These are phyloP conservation scores for Heliconius aoede DNA, from an alignment of 2,888 invertebrate species.

Conservation along the genomic window DNA sequence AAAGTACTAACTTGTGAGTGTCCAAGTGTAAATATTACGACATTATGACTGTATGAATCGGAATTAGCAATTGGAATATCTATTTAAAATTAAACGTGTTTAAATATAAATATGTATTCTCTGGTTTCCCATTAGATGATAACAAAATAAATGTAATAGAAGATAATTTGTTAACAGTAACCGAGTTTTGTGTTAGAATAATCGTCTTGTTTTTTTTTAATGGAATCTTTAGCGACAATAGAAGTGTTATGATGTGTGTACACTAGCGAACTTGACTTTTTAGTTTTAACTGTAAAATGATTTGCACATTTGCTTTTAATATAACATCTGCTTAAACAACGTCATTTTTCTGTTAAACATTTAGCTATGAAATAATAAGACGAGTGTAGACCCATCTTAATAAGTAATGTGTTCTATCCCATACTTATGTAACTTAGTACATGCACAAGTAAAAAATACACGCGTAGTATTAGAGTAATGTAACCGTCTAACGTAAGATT, in stretches of 20 bases:
- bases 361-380: constrained; percentile 3
- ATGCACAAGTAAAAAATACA: constrained; percentile 50
- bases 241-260: constrained; percentile 22
- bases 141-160: constrained; percentile 32
- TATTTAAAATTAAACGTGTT: constrained; percentile 12
- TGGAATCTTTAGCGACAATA: constrained; percentile 23
- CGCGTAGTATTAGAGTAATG: constrained; percentile 53
- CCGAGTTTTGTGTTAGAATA: constrained; percentile 23
- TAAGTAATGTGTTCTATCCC: constrained; percentile 40
- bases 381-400: constrained; percentile 40
- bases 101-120: constrained; percentile 14
- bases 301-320: neutral
- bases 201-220: constrained; percentile 21
- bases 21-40: constrained; percentile 17
- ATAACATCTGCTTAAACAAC: neutral
- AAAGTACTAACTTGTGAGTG: neutral
- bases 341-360: constrained; percentile 16
- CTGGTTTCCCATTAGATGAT: constrained; percentile 23
- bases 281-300: constrained; percentile 15
- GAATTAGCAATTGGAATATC: constrained; percentile 20
- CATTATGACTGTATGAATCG: constrained; percentile 13
- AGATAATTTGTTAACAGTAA: constrained; percentile 27
- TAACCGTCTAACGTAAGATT: constrained; percentile 71
- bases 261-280: neutral
- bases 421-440: constrained; percentile 44